Conservation (phyloP, 2,113 vertebrate species). For the Caranx melampygus region DNA sequence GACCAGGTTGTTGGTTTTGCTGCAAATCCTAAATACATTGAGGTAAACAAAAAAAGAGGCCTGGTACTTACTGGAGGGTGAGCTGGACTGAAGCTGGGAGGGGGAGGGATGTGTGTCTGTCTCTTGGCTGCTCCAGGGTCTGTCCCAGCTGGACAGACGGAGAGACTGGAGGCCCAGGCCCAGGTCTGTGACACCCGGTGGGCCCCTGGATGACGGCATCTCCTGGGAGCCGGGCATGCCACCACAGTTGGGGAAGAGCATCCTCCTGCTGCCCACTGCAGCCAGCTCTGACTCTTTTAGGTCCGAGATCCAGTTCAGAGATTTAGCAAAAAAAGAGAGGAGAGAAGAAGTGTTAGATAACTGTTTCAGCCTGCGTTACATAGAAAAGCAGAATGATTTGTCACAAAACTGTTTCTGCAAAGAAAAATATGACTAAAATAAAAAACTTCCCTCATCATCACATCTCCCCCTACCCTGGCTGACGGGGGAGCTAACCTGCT, state of each 20-base stretch:
- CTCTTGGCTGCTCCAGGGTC: constrained; percentile 97
- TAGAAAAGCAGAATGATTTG: constrained; percentile 6
- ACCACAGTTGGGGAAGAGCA: constrained; percentile 93
- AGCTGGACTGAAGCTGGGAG: constrained; percentile 86
- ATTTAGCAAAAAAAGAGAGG: constrained; percentile 36
- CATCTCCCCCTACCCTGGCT: constrained; percentile 58
- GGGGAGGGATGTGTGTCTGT: constrained; percentile 79
- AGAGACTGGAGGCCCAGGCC: constrained; percentile 98
- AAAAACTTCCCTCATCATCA: constrained; percentile 24
- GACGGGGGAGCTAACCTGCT: constrained; percentile 78
- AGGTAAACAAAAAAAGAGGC: constrained; percentile 5
- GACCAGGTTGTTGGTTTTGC: not conserved
- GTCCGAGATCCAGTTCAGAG: constrained; percentile 81
- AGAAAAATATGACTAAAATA: constrained; percentile 7
- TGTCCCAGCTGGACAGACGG: constrained; percentile 94
- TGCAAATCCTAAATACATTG: not conserved
- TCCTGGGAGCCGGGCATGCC: constrained; percentile 84
- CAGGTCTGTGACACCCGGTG: constrained; percentile 91
- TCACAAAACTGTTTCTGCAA: constrained; percentile 3
- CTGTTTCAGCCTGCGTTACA: constrained; percentile 37
- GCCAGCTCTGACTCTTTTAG: constrained; percentile 90
- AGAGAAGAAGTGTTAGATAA: constrained; percentile 58
- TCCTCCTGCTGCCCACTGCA: constrained; percentile 92
- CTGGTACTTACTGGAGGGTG: constrained; percentile 90
- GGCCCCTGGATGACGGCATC: constrained; percentile 87